Base-by-base conservation (phyloP, 2,113 vertebrate genomes). In the Pipa parva region DNA sequence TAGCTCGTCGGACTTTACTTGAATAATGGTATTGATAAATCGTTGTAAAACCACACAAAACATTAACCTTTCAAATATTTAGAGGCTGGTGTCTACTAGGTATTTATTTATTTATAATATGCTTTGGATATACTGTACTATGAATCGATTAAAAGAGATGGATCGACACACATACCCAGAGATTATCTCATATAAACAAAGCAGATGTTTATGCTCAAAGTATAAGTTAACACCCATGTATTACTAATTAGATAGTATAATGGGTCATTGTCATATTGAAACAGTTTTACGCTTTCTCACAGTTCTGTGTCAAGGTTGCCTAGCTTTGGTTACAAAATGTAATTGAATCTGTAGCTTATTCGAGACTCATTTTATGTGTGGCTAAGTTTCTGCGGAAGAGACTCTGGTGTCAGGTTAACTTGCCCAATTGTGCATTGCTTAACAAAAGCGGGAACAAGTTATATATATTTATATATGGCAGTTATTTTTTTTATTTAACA, bases 281-380 rank as follows among this genome's bases (percentile, higher is more conserved):
- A 18, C 11, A 26, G 17, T 36, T 60, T n/a, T 61, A 59, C 21
- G 50, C 66, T 69, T 69, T 69, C 66, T 69, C 36, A 59, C 66
- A 69, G 65, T 59, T 68, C 65, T 59, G 66, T 42, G 66, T 61
- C 66, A 69, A 61, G 58, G 57, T 36, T 69, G 24, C 37, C 48
- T 69, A 69, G 57, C 57, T 69, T 69, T 61, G 48, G 48, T 69
- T 52, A 52, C 66, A 39, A 69, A 60, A 54, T 54, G 57, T 20
- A 25, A 69, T 59, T 61, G 37, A 49, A 69, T 61, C 66, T 69
- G 49, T 61, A 54, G 46, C 56, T 52, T 68, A 29, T 69, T 29
- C 54, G 31, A 61, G 48, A 54, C 58, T 54, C 4, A 24, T 54
- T 69, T 69, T 26, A 28, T 31, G 42, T 49, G 65, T 54, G 58